Evolutionary conservation across 2,113 vertebrate genomes (phyloP), one percentile per base, ranked within the genome.

Genomic region (Siphamia tubifer): DNA sequence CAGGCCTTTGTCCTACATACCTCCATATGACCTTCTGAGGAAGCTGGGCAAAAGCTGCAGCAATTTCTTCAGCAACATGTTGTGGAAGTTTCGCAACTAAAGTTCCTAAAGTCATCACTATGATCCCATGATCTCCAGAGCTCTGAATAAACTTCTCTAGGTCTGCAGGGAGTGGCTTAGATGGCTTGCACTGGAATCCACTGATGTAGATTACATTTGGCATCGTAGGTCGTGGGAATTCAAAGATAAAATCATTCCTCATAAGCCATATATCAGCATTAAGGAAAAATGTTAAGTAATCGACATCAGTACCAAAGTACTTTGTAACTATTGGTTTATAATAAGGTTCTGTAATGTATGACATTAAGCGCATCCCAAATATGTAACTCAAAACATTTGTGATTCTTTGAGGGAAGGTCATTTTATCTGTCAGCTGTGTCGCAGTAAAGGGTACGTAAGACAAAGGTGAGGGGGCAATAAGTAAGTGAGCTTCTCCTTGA

Each of bases 1-100:
- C 47, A 36, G 89, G 91, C 21, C 44, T 79, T 72, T 81, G 28
- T 52, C 90, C 91, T 2, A 30, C 40, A 54, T 90, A 71, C 55
- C 89, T 73, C 91, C 90, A 91, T 13, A 92, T 34, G 20, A 92
- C 86, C 39, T 91, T 91, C 32, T 92, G 90, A 52, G 91, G 89
- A 9, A 92, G 52, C 31, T 58, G 77, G 6, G 87, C 83, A 70
- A 92, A 92, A 19, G 87, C 86, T 35, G 76, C 88, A 40, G 89
- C 90, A 12, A 91, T 89, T 20, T 91, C 91, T 23, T 91, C 82
- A 12, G 70, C 20, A 1, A 91, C 3, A 12, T 84, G 53, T 36
- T 7, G 44, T 34, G 78, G 84, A 61, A 91, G 85, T 4, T 79
- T 32, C 10, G 27, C 63, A 0, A 92, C 27, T 34, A 92, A 35